Evolutionary conservation across 30 jellyfish, hydroid and myxozoan species (phyloP), one percentile per base, ranked within the genome.

Genomic region (Aurelia aurita): DNA sequence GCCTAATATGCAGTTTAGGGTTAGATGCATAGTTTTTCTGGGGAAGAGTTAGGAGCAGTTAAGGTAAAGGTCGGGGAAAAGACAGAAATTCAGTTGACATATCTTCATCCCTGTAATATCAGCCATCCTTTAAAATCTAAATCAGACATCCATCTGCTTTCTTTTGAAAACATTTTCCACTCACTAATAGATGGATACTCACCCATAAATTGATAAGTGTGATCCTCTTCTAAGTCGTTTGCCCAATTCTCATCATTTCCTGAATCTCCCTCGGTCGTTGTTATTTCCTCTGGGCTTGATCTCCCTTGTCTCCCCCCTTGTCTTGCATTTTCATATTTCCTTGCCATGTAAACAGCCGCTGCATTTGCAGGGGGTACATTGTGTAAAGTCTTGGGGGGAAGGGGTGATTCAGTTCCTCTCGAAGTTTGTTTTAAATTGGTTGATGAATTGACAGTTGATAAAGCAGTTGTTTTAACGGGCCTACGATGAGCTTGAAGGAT

Each of bases 401-500:
- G 26, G 44, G 67, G 69, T n/a, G 69, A 21, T 18, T 71, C 84
- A 13, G 4, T 12, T 13, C 60, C 62, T 43, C 25, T 28, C 13
- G 49, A 21, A 3, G 84, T 31, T 16, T 6, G 9, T 25, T 27
- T 70, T 16, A 65, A 39, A 23, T 58, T 20, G 15, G 87, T 75
- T 12, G 87, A 11, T 28, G 76, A 18, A 25, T 35, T 54, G 20
- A 63, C 58, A 8, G 95, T 43, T 32, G 85, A 80, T 25, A 61
- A 61, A 13, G 85, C 95, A 14, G 83, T 44, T 43, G 91, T 87
- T 43, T 87, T 79, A 32, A 75, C 62, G 0, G 97, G 98, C 65
- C 97, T 71, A 5, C 90, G 91, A 71, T 84, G 96, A n/a, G 97
- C 96, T 77, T 93, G 98, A 29, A 87, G 92, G 45, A 87, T 82